Conservation (phyloP, 2,888 invertebrate species). For the Drosophila anomalipes region DNA sequence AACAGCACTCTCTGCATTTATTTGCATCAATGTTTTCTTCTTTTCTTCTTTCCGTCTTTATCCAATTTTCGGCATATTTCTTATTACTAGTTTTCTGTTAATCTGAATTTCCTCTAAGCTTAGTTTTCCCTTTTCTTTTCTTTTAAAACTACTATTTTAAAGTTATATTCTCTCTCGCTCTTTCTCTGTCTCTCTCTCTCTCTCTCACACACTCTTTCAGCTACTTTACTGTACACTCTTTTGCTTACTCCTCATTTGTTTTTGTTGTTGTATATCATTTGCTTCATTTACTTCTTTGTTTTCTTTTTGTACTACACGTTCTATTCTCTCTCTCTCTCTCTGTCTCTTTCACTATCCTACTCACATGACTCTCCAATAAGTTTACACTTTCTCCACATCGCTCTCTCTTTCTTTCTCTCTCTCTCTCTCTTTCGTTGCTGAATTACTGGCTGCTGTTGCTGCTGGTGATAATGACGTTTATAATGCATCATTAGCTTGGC, state of each 20-base stretch:
- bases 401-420: background rate
- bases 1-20: background rate
- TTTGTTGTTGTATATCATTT: background rate
- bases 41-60: background rate
- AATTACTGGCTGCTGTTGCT: conserved; percentile 10
- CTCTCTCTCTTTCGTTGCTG: background rate
- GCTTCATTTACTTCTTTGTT: background rate
- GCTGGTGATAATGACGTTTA: conserved; percentile 58
- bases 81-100: background rate
- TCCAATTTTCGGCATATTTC: background rate
- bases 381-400: background rate
- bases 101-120: background rate
- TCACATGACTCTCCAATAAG: background rate
- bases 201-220: background rate
- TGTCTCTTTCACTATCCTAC: background rate
- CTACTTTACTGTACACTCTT: background rate
- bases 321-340: background rate
- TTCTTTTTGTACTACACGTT: background rate
- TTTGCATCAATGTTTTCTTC: background rate
- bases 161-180: background rate
- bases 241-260: background rate
- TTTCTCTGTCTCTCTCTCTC: background rate
- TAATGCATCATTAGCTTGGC: conserved; percentile 78
- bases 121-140: background rate
- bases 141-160: background rate